Evolutionary conservation across 1,140 invertebrate genomes (phyloP).

Genomic region (Bombus impatiens): DNA sequence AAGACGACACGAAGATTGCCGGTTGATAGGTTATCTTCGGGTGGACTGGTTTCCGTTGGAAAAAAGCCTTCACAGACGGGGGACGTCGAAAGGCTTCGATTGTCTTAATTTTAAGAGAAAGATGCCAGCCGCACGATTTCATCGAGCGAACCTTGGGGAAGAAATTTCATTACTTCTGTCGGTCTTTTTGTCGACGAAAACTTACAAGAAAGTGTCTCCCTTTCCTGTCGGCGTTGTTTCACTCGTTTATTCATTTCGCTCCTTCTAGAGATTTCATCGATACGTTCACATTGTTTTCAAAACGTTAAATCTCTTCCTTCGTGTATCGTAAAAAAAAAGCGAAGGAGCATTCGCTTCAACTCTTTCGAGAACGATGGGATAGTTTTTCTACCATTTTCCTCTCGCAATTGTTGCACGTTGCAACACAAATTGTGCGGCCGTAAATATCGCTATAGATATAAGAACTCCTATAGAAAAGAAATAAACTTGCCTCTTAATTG

Average conservation of each 20-base stretch:
- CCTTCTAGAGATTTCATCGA: not conserved
- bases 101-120: constrained; percentile 53
- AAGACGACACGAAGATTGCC: constrained; percentile 62
- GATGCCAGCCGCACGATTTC: constrained; percentile 20
- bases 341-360: not conserved
- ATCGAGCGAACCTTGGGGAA: not conserved
- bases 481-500: not conserved
- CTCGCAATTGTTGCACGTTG: not conserved
- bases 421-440: not conserved
- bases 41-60: constrained; percentile 47
- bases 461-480: rapidly evolving
- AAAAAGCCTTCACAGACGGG: constrained; percentile 49
- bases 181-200: not conserved
- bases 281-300: not conserved
- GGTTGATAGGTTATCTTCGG: constrained; percentile 64
- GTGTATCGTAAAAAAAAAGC: not conserved
- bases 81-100: constrained; percentile 47
- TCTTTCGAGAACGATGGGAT: too few species aligned
- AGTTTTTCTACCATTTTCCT: not conserved
- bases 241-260: not conserved
- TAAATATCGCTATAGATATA: not conserved
- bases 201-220: not conserved
- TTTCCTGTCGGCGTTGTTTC: not conserved
- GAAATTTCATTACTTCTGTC: constrained; percentile 27
- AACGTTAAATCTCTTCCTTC: not conserved